These are phyloP conservation scores for Anorthoa munda DNA, from an alignment of 2,888 invertebrate genomes.

Conservation along the genomic window DNA sequence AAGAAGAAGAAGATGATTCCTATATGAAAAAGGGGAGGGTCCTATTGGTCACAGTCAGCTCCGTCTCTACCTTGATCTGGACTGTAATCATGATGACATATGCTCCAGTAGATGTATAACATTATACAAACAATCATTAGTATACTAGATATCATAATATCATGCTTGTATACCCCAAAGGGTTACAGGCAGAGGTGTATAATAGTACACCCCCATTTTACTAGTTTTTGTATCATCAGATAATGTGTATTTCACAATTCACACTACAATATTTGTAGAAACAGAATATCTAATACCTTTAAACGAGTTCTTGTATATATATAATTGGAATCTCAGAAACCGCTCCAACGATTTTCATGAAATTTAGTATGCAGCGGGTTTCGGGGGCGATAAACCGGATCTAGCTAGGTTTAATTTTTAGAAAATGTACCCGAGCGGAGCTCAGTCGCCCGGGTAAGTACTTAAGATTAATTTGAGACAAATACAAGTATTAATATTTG, in stretches of 20 bases:
- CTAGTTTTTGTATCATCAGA: too few relatives aligned
- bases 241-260: too few relatives aligned
- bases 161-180: neutral
- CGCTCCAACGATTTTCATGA: too few relatives aligned
- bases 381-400: too few relatives aligned
- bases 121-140: neutral
- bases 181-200: neutral
- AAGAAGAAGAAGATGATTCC: neutral
- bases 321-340: too few relatives aligned
- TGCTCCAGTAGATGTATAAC: neutral
- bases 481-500: conserved; percentile 14
- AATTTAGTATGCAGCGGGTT: too few relatives aligned
- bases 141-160: neutral
- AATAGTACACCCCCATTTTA: too few relatives aligned
- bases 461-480: conserved; percentile 31
- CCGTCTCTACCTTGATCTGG: neutral
- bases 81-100: neutral
- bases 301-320: too few relatives aligned
- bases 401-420: too few relatives aligned
- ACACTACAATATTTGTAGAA: neutral
- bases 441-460: too few relatives aligned
- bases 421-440: too few relatives aligned
- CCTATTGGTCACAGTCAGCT: neutral
- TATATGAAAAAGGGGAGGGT: neutral
- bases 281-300: too few relatives aligned